Conservation (phyloP, 2,888 invertebrate species). For the Rhodophaea formosa region DNA sequence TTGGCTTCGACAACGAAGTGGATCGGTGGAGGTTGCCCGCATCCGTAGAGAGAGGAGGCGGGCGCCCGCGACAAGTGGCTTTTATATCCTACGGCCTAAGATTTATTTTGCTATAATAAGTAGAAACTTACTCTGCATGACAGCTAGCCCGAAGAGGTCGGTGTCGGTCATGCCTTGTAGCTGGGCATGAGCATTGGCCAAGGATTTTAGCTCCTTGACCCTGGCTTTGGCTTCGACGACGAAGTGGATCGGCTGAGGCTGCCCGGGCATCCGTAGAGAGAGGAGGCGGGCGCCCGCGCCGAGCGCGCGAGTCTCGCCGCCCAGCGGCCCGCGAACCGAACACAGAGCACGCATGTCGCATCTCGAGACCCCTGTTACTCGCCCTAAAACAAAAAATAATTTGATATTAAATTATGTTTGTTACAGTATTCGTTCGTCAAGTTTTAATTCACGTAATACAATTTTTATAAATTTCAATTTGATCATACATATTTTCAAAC, state of each 20-base stretch:
- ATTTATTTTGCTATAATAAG: too few relatives aligned
- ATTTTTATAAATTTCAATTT: too few relatives aligned
- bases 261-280: slow-evolving; percentile 83
- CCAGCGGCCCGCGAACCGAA: slow-evolving; percentile 91
- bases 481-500: too few relatives aligned
- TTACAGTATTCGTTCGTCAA: too few relatives aligned
- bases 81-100: too few relatives aligned
- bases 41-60: slow-evolving; percentile 84
- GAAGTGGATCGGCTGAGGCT: slow-evolving; percentile 73
- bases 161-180: slow-evolving; percentile 91
- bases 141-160: slow-evolving; percentile 92
- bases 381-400: slow-evolving; percentile 61
- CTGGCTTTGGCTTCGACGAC: slow-evolving; percentile 90
- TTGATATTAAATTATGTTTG: too few relatives aligned
- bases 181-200: slow-evolving; percentile 89
- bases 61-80: slow-evolving; percentile 82
- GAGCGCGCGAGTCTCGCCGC: slow-evolving; percentile 86
- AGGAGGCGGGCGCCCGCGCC: slow-evolving; percentile 84
- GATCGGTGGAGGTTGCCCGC: slow-evolving; percentile 75
- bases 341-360: slow-evolving; percentile 88
- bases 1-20: slow-evolving; percentile 87
- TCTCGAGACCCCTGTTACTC: slow-evolving; percentile 77
- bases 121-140: slow-evolving; percentile 86
- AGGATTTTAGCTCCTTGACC: slow-evolving; percentile 90
- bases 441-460: too few relatives aligned